These are phyloP conservation scores for Phalanger gymnotis DNA, from an alignment of 2,797 vertebrate species.

Conservation along the genomic window DNA sequence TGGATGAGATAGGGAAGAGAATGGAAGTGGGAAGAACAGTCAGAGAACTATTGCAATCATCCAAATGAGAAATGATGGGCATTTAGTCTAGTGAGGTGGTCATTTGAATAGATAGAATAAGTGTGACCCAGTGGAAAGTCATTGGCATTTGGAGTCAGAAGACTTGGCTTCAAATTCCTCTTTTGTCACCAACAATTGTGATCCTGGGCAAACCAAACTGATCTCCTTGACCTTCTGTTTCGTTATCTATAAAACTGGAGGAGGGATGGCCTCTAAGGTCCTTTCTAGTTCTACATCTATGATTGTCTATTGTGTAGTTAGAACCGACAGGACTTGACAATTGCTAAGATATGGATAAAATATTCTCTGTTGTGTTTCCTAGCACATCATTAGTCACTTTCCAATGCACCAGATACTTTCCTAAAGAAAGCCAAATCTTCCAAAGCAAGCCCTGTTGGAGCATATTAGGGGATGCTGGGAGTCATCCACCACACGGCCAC, in stretches of 20 bases:
- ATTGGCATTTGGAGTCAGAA: not conserved
- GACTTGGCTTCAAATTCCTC: not conserved
- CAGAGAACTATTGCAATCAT: not conserved
- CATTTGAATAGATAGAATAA: not conserved
- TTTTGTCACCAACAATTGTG: not conserved
- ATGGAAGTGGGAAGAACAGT: not conserved
- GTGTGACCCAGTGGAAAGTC: not conserved
- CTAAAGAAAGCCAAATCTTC: not conserved
- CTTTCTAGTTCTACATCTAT: not conserved
- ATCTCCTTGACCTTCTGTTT: not conserved
- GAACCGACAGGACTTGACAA: not conserved
- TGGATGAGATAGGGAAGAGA: not conserved
- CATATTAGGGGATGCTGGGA: not conserved
- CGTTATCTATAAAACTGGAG: not conserved
- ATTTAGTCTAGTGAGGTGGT: not conserved
- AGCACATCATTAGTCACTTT: not conserved
- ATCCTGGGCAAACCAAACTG: not conserved
- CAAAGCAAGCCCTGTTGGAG: not conserved
- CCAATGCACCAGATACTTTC: not conserved
- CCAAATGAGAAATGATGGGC: not conserved
- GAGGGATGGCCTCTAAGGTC: not conserved
- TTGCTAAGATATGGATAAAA: not conserved
- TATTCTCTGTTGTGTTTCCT: not conserved
- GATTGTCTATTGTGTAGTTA: not conserved
- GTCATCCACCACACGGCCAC: not conserved